Percentiles rank a stretch among this genome's conserved stretches.
phyloP scores from a whole-genome alignment of 2,888 invertebrate genomes.

The Melieria crassipennis region DNA sequence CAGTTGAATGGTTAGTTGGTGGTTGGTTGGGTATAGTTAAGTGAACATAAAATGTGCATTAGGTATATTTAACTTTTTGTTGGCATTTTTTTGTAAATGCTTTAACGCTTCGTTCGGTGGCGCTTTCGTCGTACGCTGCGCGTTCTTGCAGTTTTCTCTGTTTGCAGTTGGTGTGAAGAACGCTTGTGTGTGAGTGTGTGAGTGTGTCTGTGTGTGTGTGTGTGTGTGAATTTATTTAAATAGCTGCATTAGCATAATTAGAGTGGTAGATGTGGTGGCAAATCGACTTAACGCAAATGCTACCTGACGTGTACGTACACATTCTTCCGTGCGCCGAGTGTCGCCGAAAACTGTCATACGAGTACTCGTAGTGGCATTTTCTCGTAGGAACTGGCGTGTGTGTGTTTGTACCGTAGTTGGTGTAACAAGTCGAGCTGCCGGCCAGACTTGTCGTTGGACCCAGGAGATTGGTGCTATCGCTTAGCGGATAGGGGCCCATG shows the following conservation, averaged over 20 bases:
- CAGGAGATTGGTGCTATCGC: slow-evolving; percentile 66
- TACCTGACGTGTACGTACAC: slow-evolving; percentile 61
- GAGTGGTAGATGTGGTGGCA: slow-evolving; percentile 22
- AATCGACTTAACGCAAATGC: slow-evolving; percentile 38
- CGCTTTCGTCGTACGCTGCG: too few relatives aligned
- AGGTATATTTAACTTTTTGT: too few relatives aligned
- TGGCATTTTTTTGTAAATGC: too few relatives aligned
- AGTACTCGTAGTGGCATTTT: slow-evolving; percentile 64
- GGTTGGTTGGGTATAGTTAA: too few relatives aligned
- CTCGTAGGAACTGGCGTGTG: slow-evolving; percentile 65
- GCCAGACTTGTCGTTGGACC: slow-evolving; percentile 62
- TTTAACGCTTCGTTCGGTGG: too few relatives aligned
- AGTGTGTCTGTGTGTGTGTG: neutral
- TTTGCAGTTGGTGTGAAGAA: too few relatives aligned
- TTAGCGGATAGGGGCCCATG: slow-evolving; percentile 67
- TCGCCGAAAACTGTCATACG: slow-evolving; percentile 64
- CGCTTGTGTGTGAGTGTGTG: slow-evolving; percentile 9
- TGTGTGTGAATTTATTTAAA: slow-evolving; percentile 23
- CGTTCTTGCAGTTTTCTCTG: too few relatives aligned
- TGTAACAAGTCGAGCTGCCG: slow-evolving; percentile 61
- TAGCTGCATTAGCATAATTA: neutral
- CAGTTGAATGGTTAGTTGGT: too few relatives aligned
- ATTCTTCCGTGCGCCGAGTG: slow-evolving; percentile 67
- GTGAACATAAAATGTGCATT: too few relatives aligned
- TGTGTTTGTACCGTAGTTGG: slow-evolving; percentile 66